Evolutionary conservation across 2,888 invertebrate species (phyloP).

Genomic region (Hypolimnas misippus): DNA sequence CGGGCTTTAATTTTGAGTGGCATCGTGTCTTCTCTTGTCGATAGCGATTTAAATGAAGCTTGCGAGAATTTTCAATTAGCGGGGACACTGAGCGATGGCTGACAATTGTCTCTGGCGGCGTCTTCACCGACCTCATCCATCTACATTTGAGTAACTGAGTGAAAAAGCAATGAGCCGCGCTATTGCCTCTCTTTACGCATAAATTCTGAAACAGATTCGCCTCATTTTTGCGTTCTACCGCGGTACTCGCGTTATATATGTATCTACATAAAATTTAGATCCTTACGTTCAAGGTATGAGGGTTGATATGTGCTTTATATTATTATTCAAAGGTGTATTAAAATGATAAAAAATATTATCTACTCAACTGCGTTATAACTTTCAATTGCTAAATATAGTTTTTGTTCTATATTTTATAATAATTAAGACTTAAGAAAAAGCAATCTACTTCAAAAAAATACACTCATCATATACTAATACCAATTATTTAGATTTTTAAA

Average conservation of each 20-base stretch:
- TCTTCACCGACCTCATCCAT: slow-evolving; percentile 73
- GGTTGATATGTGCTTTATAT: neutral
- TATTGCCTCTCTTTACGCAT: slow-evolving; percentile 76
- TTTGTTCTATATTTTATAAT: too few relatives aligned
- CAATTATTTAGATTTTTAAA: too few relatives aligned
- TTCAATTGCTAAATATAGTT: too few relatives aligned
- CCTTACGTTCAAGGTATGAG: slow-evolving; percentile 15
- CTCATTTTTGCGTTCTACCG: slow-evolving; percentile 43
- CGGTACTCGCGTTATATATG: slow-evolving; percentile 14
- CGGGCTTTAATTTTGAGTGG: slow-evolving; percentile 65
- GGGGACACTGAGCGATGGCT: slow-evolving; percentile 79
- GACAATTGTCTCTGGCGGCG: slow-evolving; percentile 76
- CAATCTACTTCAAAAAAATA: too few relatives aligned
- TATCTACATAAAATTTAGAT: slow-evolving; percentile 20
- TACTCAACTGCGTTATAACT: too few relatives aligned
- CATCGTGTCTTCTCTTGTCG: slow-evolving; percentile 64
- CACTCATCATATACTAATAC: too few relatives aligned
- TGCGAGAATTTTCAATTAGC: slow-evolving; percentile 81
- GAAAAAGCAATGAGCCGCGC: slow-evolving; percentile 80
- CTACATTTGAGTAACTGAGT: slow-evolving; percentile 81
- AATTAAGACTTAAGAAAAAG: too few relatives aligned
- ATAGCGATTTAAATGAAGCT: slow-evolving; percentile 79
- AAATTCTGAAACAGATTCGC: slow-evolving; percentile 63
- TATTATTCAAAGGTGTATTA: neutral
- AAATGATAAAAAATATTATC: neutral